Conservation (phyloP, 2,888 invertebrate genomes). For the Troglohyphantes excavatus region DNA sequence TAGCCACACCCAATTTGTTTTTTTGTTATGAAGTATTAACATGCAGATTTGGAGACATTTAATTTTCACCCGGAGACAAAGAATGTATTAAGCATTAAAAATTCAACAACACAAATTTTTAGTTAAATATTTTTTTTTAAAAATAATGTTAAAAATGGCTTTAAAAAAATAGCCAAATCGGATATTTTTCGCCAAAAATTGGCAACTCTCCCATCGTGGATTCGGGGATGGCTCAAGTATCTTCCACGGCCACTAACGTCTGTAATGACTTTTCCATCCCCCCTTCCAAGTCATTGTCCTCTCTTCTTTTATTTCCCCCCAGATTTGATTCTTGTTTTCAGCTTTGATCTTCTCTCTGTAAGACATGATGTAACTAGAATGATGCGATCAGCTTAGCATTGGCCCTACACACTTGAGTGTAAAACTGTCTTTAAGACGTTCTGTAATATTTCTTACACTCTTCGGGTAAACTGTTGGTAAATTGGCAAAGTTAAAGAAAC, state of each 20-base stretch:
- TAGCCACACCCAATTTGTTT: too few species aligned
- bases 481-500: background rate
- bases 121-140: too few species aligned
- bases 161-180: too few species aligned
- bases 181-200: background rate
- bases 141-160: too few species aligned
- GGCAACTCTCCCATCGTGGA: background rate
- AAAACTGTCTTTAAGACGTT: background rate
- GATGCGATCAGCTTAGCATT: background rate
- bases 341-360: background rate
- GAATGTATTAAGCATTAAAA: too few species aligned
- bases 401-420: background rate
- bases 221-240: constrained; percentile 14
- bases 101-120: too few species aligned
- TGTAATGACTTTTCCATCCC: constrained; percentile 48
- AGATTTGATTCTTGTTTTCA: constrained; percentile 38
- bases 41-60: too few species aligned
- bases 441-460: background rate
- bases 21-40: too few species aligned
- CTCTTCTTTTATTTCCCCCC: background rate
- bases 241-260: constrained; percentile 12
- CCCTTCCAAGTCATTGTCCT: background rate
- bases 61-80: too few species aligned
- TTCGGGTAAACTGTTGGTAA: background rate
- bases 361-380: background rate